Base-by-base conservation (phyloP, 2,888 invertebrate species). In the Anoplius nigerrimus region DNA sequence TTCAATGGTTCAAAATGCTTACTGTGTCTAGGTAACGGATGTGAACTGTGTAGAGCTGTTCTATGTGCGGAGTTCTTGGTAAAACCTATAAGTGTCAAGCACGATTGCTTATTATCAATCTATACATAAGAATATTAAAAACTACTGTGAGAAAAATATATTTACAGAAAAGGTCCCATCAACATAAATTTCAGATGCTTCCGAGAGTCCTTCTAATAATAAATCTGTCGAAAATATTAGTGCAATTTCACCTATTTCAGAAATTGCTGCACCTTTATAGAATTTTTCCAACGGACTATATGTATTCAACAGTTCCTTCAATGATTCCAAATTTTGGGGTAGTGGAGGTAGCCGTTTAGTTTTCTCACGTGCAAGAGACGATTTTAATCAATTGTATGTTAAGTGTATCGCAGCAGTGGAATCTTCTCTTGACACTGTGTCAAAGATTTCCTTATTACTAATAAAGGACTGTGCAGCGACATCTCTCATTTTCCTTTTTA, bases 181-280 rank as follows among this genome's bases (percentile, higher is more conserved):
- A 62, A 71, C 74, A 46, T 24, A 74, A 74, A 45, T 45, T 45
- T 45, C 45, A 15, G 3, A 16, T 5, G 45, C 3, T 5, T 45
- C 45, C 16, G 60, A 16, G 2, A 45, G 3, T 45, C 2, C 16
- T 45, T 45, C 4, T n/a, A 45, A 27, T 60, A 69, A 22, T 18
- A 51, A 22, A 11, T 68, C 54, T 15, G 51, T 71, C 5, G 62
- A 56, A 52, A 74, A 74, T 18, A 74, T 21, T 5, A 71, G 16
- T 0, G 62, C 71, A 8, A 69, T 53, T 16, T 34, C 51, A 6
- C 59, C 71, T 18, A 71, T 62, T 16, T 20, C 21, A 11, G 56
- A 65, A 42, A 48, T 43, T 0, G 71, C 71, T 8, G 24, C n/a
- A n/a, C 72, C 72, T 18, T 54, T 62, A 51, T 66, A 74, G n/a